A percentile compares a stretch with the other conserved stretches of the same genome.
Evolutionary conservation across 2,113 vertebrate genomes (phyloP).

Genomic region (Scartelaos histophorus): DNA sequence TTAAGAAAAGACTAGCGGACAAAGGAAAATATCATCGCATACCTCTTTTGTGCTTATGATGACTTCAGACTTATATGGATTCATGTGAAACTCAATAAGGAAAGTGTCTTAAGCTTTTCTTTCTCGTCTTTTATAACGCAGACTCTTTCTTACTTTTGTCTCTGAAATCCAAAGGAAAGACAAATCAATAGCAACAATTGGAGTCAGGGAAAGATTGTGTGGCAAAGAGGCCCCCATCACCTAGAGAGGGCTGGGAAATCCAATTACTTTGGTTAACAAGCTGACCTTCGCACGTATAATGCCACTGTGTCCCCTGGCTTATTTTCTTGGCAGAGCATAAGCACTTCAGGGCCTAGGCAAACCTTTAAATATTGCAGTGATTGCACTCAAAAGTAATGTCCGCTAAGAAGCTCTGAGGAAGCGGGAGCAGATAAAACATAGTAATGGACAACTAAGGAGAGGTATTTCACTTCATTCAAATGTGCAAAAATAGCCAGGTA

Average conservation of each 20-base stretch:
- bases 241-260: constrained; percentile 64
- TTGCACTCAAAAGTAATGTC: constrained; percentile 63
- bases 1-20: constrained; percentile 4
- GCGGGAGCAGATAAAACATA: constrained; percentile 38
- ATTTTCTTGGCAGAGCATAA: constrained; percentile 61
- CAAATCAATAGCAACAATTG: constrained; percentile 63
- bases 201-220: constrained; percentile 45
- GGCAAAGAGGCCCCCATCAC: constrained; percentile 52
- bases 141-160: constrained; percentile 32
- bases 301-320: constrained; percentile 63
- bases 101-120: background rate
- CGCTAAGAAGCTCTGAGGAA: constrained; percentile 38
- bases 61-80: background rate
- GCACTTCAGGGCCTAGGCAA: constrained; percentile 50
- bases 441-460: constrained; percentile 36
- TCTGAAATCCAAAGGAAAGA: constrained; percentile 58
- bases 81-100: constrained; percentile 4
- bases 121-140: background rate
- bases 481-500: constrained; percentile 9
- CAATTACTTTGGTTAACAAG: constrained; percentile 78
- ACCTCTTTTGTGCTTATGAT: background rate
- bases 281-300: constrained; percentile 73
- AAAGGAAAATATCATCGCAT: constrained; percentile 7
- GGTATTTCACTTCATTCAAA: constrained; percentile 18
- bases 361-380: constrained; percentile 66